phyloP scores from a whole-genome alignment of 2,113 vertebrate species.

The Glaucidium brasilianum region DNA sequence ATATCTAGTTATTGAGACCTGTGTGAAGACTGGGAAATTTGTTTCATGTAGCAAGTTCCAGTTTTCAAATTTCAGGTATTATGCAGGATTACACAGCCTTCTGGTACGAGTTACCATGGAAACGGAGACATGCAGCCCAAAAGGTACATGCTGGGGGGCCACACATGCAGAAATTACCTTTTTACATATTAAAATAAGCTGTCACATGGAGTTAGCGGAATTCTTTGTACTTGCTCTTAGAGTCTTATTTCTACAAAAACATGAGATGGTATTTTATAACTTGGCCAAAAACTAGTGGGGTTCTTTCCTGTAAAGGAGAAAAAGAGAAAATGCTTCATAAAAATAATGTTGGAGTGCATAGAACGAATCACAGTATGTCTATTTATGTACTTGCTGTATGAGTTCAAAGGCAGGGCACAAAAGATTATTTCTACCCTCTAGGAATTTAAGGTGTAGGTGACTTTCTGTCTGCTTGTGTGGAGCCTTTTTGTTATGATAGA shows the following conservation, averaged over 20 bases:
- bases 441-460: background rate
- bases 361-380: background rate
- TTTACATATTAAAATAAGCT: conserved; percentile 12
- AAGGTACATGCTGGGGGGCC: conserved; percentile 25
- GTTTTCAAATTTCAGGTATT: conserved; percentile 35
- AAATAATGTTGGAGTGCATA: background rate
- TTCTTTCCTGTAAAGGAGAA: background rate
- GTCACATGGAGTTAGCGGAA: background rate
- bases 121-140: background rate
- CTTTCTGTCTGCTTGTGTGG: background rate
- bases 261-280: background rate
- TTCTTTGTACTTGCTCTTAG: background rate
- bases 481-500: background rate
- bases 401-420: conserved; percentile 3
- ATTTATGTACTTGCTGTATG: background rate
- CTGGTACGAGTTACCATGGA: background rate
- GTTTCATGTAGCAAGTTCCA: background rate
- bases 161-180: background rate
- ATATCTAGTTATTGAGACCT: background rate
- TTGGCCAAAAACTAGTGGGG: background rate
- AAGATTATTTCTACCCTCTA: background rate
- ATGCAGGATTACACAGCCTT: background rate
- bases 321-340: background rate
- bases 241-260: background rate
- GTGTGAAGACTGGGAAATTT: background rate